Percentiles rank a stretch among this genome's conserved stretches.
phyloP scores from a whole-genome alignment of 2,113 vertebrate genomes.

The Tenebrosternarchus preto region DNA sequence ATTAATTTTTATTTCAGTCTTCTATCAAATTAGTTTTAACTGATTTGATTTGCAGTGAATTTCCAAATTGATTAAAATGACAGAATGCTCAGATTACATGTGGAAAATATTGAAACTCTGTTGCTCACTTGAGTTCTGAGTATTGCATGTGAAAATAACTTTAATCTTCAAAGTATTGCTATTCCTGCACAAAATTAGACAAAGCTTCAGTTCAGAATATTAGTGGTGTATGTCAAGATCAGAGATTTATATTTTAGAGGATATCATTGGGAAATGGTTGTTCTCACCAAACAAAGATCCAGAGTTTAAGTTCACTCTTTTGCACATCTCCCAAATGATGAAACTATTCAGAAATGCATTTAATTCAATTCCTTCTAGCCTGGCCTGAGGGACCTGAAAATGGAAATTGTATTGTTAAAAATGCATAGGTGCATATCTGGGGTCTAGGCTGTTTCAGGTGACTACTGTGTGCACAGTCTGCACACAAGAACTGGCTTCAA shows the following conservation, averaged over 20 bases:
- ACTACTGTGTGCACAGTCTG: constrained; percentile 14
- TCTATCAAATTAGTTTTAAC: neutral
- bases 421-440: constrained; percentile 20
- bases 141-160: neutral
- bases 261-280: neutral
- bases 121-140: neutral
- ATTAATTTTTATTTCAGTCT: neutral
- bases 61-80: neutral
- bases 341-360: constrained; percentile 9
- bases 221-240: too few relatives aligned
- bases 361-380: constrained; percentile 14
- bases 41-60: neutral
- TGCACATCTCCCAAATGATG: neutral
- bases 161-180: neutral
- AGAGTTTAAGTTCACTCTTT: neutral
- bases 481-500: constrained; percentile 6
- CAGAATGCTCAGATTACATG: neutral
- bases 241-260: neutral
- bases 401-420: constrained; percentile 24
- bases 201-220: neutral
- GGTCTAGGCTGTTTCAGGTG: constrained; percentile 1
- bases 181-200: neutral
- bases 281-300: neutral
- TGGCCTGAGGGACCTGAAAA: neutral
- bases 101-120: neutral